Evolutionary conservation across 1,140 invertebrate species (phyloP), one percentile per base, ranked within the genome.

Genomic region (Prorops nasuta): DNA sequence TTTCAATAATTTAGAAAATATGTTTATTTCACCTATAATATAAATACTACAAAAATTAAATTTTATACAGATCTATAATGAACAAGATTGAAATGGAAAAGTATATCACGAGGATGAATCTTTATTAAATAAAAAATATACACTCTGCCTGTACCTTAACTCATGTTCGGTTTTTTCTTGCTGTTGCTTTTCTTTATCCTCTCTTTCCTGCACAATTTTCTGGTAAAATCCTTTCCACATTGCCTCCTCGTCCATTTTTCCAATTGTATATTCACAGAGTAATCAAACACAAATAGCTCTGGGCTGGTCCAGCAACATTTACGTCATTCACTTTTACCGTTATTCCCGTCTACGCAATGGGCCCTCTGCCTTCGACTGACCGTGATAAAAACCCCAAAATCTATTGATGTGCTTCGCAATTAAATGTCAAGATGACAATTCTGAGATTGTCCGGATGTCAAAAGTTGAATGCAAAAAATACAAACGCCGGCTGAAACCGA

Each of bases 151-250:
- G 10, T 79, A 87, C 85, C 79, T 81, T 44, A 68, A 76, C 54
- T 85, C 83, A 55, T 86, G 84, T 18, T 81, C 79, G 51, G 79
- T 75, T 6, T 4, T 4, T 49, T 81, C 77, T 22, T 81, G 79
- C 17, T 79, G 66, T 49, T 83, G 78, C 49, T 84, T 79, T 28
- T 83, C 55, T 48, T 84, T 83, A 15, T 81, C 70, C 38, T 84
- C 80, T 40, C 78, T 72, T 36, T 84, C 79, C 46, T 82, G 79
- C 36, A 85, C 78, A 16, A 87, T 60, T 56, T 83, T 84, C 7
- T 86, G 78, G 52, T 85, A 88, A 60, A 85, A 83, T 43, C 74
- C 77, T 73, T 82, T 85, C 86, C 86, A 88, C 85, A 88, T 87
- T 1, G 76, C 76, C 66, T 87, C 85, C 69, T 87, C 85, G 71